Evolutionary conservation across 2,797 vertebrate genomes (phyloP).

Genomic region (Choloepus didactylus): DNA sequence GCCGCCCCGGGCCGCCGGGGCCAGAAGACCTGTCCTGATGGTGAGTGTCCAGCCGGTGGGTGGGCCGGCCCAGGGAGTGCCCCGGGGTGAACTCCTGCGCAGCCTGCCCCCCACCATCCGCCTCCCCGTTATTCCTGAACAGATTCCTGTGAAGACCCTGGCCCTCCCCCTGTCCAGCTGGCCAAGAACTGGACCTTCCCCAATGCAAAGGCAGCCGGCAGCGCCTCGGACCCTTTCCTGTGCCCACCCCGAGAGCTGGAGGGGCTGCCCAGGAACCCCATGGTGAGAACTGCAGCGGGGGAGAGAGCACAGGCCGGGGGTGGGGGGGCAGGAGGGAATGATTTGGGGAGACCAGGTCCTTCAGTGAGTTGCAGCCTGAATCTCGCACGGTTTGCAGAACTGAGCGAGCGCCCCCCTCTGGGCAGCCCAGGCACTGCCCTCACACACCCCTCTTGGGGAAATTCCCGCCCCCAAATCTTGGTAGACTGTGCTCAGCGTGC

Average conservation of each 20-base stretch:
- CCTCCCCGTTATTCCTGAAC: slow-evolving; percentile 71
- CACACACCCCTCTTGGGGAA: neutral
- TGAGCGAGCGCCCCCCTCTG: neutral
- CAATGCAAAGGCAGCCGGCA: slow-evolving; percentile 92
- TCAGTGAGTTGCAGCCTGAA: too few species aligned
- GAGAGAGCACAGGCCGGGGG: neutral
- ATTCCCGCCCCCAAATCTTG: neutral
- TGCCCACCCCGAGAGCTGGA: slow-evolving; percentile 92
- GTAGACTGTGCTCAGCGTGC: neutral
- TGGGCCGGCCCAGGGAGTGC: rapidly evolving
- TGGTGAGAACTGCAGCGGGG: slow-evolving; percentile 81
- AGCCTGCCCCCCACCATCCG: neutral
- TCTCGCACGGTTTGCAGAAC: neutral
- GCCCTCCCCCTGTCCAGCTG: slow-evolving; percentile 88
- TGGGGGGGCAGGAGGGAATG: neutral
- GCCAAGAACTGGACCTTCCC: slow-evolving; percentile 98
- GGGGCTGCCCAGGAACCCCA: slow-evolving; percentile 82
- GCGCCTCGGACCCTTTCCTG: slow-evolving; percentile 92
- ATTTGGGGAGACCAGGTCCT: neutral
- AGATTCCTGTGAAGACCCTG: slow-evolving; percentile 88
- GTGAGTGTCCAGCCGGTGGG: slow-evolving; percentile 82
- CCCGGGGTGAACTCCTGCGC: neutral
- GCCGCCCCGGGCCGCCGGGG: slow-evolving; percentile 76
- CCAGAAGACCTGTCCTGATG: slow-evolving; percentile 88
- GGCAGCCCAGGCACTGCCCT: neutral